Evolutionary conservation across 1,140 invertebrate genomes (phyloP).

Genomic region (Asobara japonica): DNA sequence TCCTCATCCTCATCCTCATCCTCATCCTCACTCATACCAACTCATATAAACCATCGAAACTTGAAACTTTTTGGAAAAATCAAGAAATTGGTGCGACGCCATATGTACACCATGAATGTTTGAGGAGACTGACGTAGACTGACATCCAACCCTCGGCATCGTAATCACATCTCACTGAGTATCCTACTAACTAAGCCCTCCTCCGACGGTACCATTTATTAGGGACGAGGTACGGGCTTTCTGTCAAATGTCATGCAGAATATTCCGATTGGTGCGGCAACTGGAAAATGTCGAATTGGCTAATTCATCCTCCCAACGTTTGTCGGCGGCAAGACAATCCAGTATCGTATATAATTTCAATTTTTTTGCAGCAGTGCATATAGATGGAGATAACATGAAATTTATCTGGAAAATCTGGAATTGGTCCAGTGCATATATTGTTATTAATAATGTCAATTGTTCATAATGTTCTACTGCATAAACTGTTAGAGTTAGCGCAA

Average conservation of each 20-base stretch:
- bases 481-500: no score
- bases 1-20: no score
- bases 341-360: no score
- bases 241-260: neutral
- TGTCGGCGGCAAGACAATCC: neutral
- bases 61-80: neutral
- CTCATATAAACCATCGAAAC: no score
- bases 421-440: no score
- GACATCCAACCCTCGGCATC: neutral
- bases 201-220: neutral
- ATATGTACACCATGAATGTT: conserved; percentile 29
- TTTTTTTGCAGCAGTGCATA: no score
- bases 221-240: neutral
- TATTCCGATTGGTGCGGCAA: neutral
- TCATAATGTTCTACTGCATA: no score
- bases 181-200: neutral
- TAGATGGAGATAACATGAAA: no score
- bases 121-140: neutral
- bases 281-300: conserved; percentile 29
- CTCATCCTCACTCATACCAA: no score
- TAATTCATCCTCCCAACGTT: conserved; percentile 34
- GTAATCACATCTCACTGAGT: neutral
- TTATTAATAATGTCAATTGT: no score
- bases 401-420: no score
- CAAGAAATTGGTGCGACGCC: neutral